phyloP scores from a whole-genome alignment of 1,140 invertebrate genomes.

The Cyclina sinensis region DNA sequence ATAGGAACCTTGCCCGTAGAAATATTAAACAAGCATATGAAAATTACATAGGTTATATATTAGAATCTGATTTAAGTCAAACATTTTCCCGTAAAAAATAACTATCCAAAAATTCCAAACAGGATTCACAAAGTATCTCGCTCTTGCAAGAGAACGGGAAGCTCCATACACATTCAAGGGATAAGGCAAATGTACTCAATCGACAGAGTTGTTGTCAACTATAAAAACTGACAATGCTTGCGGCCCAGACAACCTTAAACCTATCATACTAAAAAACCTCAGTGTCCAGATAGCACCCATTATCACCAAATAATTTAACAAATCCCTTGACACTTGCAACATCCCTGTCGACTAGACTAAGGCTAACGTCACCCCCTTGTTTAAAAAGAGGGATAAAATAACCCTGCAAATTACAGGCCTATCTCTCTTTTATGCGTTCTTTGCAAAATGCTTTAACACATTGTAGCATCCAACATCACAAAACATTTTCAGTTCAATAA shows the following conservation, averaged over 20 bases:
- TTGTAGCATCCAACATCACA: background rate
- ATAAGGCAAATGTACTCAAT: too few relatives aligned
- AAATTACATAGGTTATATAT: too few relatives aligned
- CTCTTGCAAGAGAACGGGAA: too few relatives aligned
- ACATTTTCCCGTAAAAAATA: too few relatives aligned
- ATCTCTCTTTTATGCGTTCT: slow-evolving; percentile 47
- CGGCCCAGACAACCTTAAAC: slow-evolving; percentile 16
- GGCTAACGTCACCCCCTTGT: background rate
- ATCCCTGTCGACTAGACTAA: background rate
- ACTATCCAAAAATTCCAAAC: too few relatives aligned
- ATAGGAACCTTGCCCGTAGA: background rate
- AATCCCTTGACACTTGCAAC: background rate
- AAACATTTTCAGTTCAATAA: background rate
- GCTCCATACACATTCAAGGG: too few relatives aligned
- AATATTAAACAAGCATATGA: too few relatives aligned
- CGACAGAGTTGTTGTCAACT: too few relatives aligned
- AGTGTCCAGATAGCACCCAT: background rate
- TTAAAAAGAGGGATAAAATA: background rate
- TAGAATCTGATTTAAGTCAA: too few relatives aligned
- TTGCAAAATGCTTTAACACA: slow-evolving; percentile 35
- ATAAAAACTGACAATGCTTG: slow-evolving; percentile 34
- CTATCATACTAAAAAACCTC: slow-evolving; percentile 2
- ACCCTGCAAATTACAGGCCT: slow-evolving; percentile 43
- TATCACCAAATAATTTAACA: background rate
- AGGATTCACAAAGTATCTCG: too few relatives aligned